Evolutionary conservation across 1,140 invertebrate species (phyloP).

Genomic region (Drosophila chauvacae): DNA sequence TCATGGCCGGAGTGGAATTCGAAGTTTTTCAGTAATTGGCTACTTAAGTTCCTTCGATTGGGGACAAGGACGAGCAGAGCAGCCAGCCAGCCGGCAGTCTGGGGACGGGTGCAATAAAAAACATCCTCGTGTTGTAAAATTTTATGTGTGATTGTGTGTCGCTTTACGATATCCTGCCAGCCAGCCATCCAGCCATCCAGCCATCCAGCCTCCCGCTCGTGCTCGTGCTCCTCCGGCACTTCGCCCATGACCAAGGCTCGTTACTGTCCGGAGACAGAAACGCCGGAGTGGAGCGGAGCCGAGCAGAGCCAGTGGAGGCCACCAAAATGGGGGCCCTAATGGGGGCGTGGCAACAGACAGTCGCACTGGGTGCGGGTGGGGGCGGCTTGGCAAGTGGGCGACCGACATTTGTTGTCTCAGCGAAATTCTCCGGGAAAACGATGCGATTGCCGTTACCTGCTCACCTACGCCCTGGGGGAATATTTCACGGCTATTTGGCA

Average conservation of each 20-base stretch:
- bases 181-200: slow-evolving; percentile 22
- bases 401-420: slow-evolving; percentile 78
- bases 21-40: slow-evolving; percentile 79
- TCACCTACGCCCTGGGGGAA: slow-evolving; percentile 79
- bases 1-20: slow-evolving; percentile 58
- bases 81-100: slow-evolving; percentile 9
- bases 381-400: background rate
- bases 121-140: slow-evolving; percentile 82
- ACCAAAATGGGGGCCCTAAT: slow-evolving; percentile 40
- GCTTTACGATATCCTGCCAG: slow-evolving; percentile 78
- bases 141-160: slow-evolving; percentile 83
- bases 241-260: slow-evolving; percentile 52
- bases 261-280: slow-evolving; percentile 63
- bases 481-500: slow-evolving; percentile 83
- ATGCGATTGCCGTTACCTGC: slow-evolving; percentile 81
- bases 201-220: background rate
- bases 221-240: slow-evolving; percentile 10
- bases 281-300: slow-evolving; percentile 1
- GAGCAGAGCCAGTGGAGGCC: slow-evolving; percentile 13
- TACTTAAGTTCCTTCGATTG: slow-evolving; percentile 79
- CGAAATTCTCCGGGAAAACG: slow-evolving; percentile 62
- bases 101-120: slow-evolving; percentile 73
- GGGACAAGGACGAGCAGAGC: slow-evolving; percentile 31
- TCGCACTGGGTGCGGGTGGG: slow-evolving; percentile 4
- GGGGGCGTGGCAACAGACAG: slow-evolving; percentile 38